Evolutionary conservation across 2,888 invertebrate species (phyloP), one percentile per base, ranked within the genome.

Genomic region (Syrista parreyssii): DNA sequence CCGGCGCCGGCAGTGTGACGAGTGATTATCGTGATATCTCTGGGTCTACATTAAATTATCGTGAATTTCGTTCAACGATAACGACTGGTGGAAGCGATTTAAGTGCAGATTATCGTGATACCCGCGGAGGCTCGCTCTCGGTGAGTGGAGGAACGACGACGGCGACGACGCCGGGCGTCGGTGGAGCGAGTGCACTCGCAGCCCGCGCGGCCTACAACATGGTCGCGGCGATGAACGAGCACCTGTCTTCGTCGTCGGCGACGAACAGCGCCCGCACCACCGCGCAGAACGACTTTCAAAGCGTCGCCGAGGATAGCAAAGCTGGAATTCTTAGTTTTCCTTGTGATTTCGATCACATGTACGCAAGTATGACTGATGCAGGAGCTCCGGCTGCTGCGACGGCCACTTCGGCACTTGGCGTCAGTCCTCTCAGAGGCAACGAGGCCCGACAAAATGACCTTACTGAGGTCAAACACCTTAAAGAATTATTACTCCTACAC

Each of bases 401-500:
- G 71, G 90, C 89, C 36, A 87, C 89, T 31, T 86, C 89, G 68
- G 86, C 89, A n/a, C 86, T 90, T 72, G 90, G 90, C 78, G 88
- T 89, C 76, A 89, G 91, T 71, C 90, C 91, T 23, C 82, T 91
- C 6, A 85, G 90, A 77, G 91, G 89, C 75, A 91, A 90, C 78
- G 91, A 90, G 78, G 86, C 91, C 4, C 87, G 90, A 34, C 88
- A 87, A 77, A 88, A 87, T 82, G 91, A 91, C 80, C 85, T 90
- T 75, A 88, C 87, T 73, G 95, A 95, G 92, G 95, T 95, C 91
- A 94, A 93, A 89, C 94, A 94, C 86, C 92, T 95, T 76, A 97
- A 97, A 92, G 96, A 96, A 83, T 94, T 98, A 89, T 92, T 97
- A 82, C 92, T 97, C 79, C 93, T 96, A 84, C 97, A 98, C 91